Evolutionary conservation across 2,888 invertebrate species (phyloP).

Genomic region (Andrena bucephala): DNA sequence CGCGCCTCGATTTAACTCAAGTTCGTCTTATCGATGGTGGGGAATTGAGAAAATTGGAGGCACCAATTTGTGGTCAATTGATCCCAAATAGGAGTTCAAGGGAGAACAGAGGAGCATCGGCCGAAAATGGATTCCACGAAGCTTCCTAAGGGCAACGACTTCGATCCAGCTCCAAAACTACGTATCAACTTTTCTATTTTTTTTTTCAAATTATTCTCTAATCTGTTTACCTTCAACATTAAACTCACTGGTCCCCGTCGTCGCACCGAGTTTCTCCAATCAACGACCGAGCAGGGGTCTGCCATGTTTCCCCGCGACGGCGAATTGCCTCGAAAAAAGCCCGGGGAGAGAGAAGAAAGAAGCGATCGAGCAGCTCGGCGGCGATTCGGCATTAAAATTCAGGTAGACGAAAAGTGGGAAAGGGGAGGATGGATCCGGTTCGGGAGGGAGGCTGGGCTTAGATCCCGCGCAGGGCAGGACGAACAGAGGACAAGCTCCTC

Average conservation of each 20-base stretch:
- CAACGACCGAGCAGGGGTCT: background rate
- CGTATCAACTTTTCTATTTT: background rate
- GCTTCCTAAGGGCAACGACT: background rate
- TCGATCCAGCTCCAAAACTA: background rate
- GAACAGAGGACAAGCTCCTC: conserved; percentile 39
- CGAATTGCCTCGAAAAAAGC: conserved; percentile 1
- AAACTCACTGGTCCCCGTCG: no score
- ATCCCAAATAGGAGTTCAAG: background rate
- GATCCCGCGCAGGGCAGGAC: conserved; percentile 44
- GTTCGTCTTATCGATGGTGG: background rate
- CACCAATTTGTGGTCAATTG: conserved; percentile 12
- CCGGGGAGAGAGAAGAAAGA: background rate
- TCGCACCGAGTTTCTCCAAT: background rate
- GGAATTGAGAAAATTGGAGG: background rate
- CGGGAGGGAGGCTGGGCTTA: conserved; percentile 37
- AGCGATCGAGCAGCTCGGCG: conserved; percentile 19
- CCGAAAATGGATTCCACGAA: background rate
- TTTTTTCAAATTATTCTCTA: no score
- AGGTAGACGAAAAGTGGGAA: conserved; percentile 58
- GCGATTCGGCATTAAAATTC: conserved; percentile 68
- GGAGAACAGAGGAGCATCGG: background rate
- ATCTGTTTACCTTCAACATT: no score
- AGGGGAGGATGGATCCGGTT: conserved; percentile 51
- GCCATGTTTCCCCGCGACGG: conserved; percentile 23
- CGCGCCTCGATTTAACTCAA: background rate